Conservation (phyloP, 2,113 vertebrate species). For the Isurus oxyrinchus region DNA sequence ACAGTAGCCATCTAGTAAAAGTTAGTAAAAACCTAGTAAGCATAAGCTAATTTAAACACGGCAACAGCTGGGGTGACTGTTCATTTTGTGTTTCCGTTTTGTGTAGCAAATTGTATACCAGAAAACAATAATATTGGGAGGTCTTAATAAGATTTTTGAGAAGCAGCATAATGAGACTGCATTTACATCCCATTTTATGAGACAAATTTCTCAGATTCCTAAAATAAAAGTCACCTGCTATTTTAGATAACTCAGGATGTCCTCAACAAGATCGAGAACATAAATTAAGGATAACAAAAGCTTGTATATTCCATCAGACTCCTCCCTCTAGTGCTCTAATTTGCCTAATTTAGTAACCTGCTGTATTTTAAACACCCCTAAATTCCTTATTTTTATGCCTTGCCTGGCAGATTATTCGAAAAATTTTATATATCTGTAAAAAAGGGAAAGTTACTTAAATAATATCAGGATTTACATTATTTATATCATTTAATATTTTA, state of each 20-base stretch:
- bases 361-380: neutral
- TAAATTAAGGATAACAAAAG: neutral
- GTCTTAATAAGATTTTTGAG: neutral
- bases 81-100: neutral
- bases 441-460: neutral
- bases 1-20: neutral
- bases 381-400: neutral
- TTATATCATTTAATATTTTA: neutral
- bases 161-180: neutral
- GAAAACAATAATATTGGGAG: neutral
- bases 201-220: neutral
- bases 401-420: neutral
- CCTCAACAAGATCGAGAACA: neutral
- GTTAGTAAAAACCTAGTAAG: neutral
- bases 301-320: neutral
- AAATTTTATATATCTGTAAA: neutral
- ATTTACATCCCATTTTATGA: neutral
- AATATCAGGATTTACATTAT: neutral
- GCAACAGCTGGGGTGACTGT: neutral
- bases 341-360: neutral
- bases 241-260: neutral
- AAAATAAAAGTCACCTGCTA: neutral
- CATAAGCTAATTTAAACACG: neutral
- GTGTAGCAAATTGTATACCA: neutral
- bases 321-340: neutral